Evolutionary conservation across 2,113 vertebrate species (phyloP), one percentile per base, ranked within the genome.

Genomic region (Rhombomys opimus): DNA sequence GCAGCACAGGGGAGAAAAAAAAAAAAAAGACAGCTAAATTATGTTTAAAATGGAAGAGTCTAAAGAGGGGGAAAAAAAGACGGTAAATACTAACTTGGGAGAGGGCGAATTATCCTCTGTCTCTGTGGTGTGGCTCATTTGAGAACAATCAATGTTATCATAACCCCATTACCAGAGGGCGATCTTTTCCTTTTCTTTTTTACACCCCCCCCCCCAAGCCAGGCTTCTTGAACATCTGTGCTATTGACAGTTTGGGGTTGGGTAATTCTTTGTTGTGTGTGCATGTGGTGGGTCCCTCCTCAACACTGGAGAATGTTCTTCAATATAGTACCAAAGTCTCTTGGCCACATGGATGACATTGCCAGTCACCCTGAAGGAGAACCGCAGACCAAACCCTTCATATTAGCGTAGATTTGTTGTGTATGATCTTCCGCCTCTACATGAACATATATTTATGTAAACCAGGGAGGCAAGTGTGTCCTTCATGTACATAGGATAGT

Each of bases 41-140:
- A 98, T 97, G 98, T 97, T 98, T 98, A 98, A 98, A 98, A 98
- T 97, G 96, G 96, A 96, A 96, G 96, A 96, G 75, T 76, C 90
- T 97, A 94, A 97, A 97, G 97, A 97, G 95, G 87, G 11, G 15
- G 9, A 57, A 57, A 57, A 97, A 97, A 93, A 85, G 70, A 68
- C 94, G 72, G 84, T 92, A 95, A 97, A 97, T 97, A 97, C 94
- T 97, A 96, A 88, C 95, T 97, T 95, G 92, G 97, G 97, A 98
- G 98, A 97, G 97, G 96, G 97, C 96, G 98, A 97, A 97, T 96
- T 98, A 98, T 96, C 96, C 96, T 96, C 75, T 50, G 90, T 91
- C 97, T 94, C 93, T 97, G 97, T 91, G 95, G 95, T 95, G 96
- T 88, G 98, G 94, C 98, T 97, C 94, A 94, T 97, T 97, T 93